phyloP scores from a whole-genome alignment of 2,888 invertebrate species.

The Leucophenga maculata region DNA sequence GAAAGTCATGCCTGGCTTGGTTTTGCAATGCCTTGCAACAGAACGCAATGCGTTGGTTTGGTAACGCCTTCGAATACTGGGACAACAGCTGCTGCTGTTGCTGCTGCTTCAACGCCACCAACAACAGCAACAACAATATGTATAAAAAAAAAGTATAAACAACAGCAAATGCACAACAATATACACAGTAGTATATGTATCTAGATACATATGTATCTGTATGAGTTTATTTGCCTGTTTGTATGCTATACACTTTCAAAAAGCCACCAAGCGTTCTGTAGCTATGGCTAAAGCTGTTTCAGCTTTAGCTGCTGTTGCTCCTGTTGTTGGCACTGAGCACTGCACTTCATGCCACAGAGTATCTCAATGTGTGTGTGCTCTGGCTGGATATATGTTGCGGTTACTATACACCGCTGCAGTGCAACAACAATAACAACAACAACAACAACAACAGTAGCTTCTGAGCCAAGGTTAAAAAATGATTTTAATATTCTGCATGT shows the following conservation, averaged over 20 bases:
- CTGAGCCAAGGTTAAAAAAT: constrained; percentile 58
- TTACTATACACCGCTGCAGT: constrained; percentile 1
- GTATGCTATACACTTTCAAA: constrained; percentile 1
- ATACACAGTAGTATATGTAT: background rate
- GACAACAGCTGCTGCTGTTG: constrained; percentile 6
- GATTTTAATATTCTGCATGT: constrained; percentile 51
- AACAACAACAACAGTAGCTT: background rate
- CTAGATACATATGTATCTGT: constrained; percentile 8
- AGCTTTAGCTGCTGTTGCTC: background rate
- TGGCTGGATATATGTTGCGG: background rate
- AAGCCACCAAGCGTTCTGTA: background rate
- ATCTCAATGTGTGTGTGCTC: background rate
- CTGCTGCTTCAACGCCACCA: constrained; percentile 26
- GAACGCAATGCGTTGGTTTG: background rate
- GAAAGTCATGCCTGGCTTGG: constrained; percentile 45
- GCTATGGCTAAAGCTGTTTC: background rate
- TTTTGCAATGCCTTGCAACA: background rate
- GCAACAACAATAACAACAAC: background rate
- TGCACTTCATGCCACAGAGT: background rate
- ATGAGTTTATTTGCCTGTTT: background rate
- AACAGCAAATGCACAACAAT: constrained; percentile 7
- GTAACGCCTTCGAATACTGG: constrained; percentile 28
- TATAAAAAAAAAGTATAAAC: background rate
- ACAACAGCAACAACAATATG: constrained; percentile 9
- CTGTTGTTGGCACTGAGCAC: constrained; percentile 7